phyloP scores from a whole-genome alignment of 2,113 vertebrate genomes.

The Cairina moschata region DNA sequence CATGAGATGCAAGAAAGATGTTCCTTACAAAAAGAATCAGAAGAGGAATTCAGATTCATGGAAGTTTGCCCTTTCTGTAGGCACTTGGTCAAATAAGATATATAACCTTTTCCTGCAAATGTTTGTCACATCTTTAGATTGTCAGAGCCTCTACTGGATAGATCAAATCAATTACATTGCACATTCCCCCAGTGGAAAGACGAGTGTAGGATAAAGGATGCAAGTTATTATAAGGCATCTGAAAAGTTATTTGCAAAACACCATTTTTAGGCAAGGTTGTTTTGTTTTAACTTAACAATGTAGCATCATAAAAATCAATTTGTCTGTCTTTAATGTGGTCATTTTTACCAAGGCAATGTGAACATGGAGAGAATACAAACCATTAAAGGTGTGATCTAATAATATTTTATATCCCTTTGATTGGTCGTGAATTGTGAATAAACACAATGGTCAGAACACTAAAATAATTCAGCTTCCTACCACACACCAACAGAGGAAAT shows the following conservation, averaged over 20 bases:
- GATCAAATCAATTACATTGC: neutral
- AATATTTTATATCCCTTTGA: neutral
- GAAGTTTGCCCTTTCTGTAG: neutral
- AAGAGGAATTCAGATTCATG: neutral
- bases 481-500: neutral
- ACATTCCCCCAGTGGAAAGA: neutral
- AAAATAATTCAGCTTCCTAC: neutral
- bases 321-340: neutral
- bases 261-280: neutral
- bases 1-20: neutral
- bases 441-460: neutral
- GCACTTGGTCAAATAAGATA: neutral
- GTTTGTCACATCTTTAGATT: slow-evolving; percentile 7
- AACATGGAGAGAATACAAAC: neutral
- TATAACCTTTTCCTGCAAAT: neutral
- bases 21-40: neutral
- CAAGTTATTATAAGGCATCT: neutral
- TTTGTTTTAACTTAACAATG: neutral
- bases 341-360: neutral
- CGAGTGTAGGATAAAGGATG: neutral
- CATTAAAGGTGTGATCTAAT: neutral
- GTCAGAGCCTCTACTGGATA: neutral
- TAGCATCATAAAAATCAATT: neutral
- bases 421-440: neutral
- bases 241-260: neutral